These are phyloP conservation scores for Gambusia yucatana DNA, from an alignment of 2,797 vertebrate genomes.

Conservation along the genomic window DNA sequence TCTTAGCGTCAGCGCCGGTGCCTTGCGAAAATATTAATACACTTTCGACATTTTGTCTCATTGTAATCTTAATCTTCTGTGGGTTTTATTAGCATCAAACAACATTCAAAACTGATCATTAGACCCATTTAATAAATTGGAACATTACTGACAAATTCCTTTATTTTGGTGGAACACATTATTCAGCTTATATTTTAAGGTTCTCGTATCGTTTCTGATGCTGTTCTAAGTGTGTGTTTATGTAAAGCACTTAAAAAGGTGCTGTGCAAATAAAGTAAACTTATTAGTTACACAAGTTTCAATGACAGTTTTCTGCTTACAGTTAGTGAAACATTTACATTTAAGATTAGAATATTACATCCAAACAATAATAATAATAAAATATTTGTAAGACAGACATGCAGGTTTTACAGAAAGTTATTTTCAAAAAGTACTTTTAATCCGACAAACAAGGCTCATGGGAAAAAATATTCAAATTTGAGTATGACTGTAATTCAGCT, in stretches of 20 bases:
- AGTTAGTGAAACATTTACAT: not conserved
- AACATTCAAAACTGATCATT: not conserved
- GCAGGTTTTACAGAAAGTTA: not conserved
- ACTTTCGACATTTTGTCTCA: not conserved
- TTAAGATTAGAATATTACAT: not conserved
- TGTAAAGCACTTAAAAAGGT: too few relatives aligned
- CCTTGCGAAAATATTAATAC: not conserved
- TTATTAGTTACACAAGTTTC: not conserved
- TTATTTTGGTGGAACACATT: not conserved
- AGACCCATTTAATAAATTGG: not conserved
- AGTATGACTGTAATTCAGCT: not conserved
- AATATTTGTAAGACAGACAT: not conserved
- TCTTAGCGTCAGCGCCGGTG: slow-evolving; percentile 12
- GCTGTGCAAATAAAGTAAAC: too few relatives aligned
- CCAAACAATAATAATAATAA: not conserved
- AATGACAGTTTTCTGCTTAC: not conserved
- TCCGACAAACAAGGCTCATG: not conserved
- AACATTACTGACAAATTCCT: not conserved
- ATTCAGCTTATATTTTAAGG: too few relatives aligned
- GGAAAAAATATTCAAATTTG: not conserved
- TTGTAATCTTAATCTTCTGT: not conserved
- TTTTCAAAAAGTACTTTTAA: not conserved
- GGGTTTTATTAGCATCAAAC: not conserved
- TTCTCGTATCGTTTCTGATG: too few relatives aligned
- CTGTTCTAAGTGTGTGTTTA: too few relatives aligned